These are phyloP conservation scores for Norana najaformis DNA, from an alignment of 2,888 invertebrate genomes.

Conservation along the genomic window DNA sequence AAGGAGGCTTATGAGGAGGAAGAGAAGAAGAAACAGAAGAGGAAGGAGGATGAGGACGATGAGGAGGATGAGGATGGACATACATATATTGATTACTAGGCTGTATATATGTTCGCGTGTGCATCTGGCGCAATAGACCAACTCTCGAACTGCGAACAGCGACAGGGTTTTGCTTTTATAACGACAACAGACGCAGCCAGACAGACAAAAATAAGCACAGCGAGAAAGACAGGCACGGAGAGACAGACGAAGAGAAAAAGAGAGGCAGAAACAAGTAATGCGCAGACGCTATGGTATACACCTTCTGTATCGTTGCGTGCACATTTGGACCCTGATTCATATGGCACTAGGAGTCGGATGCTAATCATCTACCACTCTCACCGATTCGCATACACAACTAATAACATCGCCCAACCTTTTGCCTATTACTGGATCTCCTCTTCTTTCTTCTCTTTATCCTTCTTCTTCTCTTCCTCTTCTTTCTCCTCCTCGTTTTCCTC, in stretches of 20 bases:
- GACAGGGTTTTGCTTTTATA: constrained; percentile 5
- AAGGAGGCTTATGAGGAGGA: no score
- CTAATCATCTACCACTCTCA: not conserved
- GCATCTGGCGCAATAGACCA: no score
- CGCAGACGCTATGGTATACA: not conserved
- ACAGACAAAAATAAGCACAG: not conserved
- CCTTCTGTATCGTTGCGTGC: not conserved
- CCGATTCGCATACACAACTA: not conserved
- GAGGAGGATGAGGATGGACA: no score
- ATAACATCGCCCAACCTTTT: not conserved
- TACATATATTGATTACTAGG: no score
- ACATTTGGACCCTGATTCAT: not conserved
- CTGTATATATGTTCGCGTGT: no score
- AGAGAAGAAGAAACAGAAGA: no score
- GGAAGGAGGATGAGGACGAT: no score
- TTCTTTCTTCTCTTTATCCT: not conserved
- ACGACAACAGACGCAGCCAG: not conserved
- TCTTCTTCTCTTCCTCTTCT: not conserved
- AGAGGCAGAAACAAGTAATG: not conserved
- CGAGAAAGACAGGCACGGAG: not conserved
- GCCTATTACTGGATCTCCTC: not conserved
- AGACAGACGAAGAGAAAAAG: not conserved
- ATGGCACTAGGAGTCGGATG: not conserved
- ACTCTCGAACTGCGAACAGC: not conserved
- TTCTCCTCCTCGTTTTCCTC: not conserved